Base-by-base conservation (phyloP, 2,888 invertebrate species). In the Cheilosia urbana region DNA sequence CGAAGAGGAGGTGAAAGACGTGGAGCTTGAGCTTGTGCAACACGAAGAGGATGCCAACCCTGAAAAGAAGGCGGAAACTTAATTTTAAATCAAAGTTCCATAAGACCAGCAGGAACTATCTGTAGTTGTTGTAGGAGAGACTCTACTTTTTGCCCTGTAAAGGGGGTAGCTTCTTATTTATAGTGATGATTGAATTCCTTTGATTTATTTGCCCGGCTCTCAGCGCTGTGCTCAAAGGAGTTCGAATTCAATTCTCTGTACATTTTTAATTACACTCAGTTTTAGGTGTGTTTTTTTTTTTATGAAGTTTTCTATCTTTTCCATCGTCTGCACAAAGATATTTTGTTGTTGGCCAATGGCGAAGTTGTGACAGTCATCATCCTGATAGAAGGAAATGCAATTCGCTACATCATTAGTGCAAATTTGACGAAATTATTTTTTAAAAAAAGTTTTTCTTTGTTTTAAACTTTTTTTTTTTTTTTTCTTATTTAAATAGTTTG, bases 1-100 rank as follows among this genome's bases (percentile, higher is more conserved):
- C 89, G 95, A 95, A 88, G 95, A 95, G 87, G 95, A 95, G 88
- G 88, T 91, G 9, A 91, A 91, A 34, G 91, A 91, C 49, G 88
- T 89, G 15, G 92, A 92, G 89, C 88, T 92, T 89, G 88, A 91
- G 87, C 89, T 91, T 51, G 90, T 92, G 19, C 89, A 90, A 79
- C 90, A 91, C 79, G 91, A 92, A 73, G 92, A 92, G 87, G 91
- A 90, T 66, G 80, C 81, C 34, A 89, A 85, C 81, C 81, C 90
- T 55, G 91, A 91, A 88, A 91, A 90, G 88, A 92, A 91, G 87
- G 89, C 90, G 82, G 92, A 92, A 90, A 90, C 91, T 78, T 91
- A 89, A 89, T 87, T 87, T 81, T 68, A 72, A 68, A 60, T 88
- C 87, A 87, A 79, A 83, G 55, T 13, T 65, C 58, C 65, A 42